Evolutionary conservation across 2,888 invertebrate species (phyloP).

Genomic region (Galeopsomyia nigrocyanea): DNA sequence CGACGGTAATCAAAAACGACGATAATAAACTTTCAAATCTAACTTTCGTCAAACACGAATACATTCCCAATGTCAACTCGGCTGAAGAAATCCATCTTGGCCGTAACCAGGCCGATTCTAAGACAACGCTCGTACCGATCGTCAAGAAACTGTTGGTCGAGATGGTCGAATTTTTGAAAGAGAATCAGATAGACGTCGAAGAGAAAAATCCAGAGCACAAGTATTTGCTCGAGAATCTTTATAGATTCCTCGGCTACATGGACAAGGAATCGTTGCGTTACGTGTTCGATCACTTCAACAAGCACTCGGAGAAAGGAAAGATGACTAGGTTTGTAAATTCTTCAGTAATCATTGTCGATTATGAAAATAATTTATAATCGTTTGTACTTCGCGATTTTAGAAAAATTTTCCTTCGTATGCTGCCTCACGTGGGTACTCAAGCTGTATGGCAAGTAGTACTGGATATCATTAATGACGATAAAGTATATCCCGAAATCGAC

Average conservation of each 20-base stretch:
- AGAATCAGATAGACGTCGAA: slow-evolving; percentile 61
- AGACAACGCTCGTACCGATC: slow-evolving; percentile 52
- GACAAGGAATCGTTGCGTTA: slow-evolving; percentile 56
- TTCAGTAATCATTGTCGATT: background rate
- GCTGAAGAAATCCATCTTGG: background rate
- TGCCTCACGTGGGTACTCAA: slow-evolving; percentile 70
- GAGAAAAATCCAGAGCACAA: slow-evolving; percentile 62
- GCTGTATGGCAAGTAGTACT: slow-evolving; percentile 66
- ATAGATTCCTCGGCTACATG: slow-evolving; percentile 60
- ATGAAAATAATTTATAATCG: background rate
- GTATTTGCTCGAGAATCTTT: slow-evolving; percentile 63
- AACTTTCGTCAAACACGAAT: slow-evolving; percentile 51
- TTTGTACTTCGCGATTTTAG: slow-evolving; percentile 44
- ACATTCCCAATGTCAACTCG: background rate
- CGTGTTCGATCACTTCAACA: slow-evolving; percentile 17
- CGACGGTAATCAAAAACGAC: slow-evolving; percentile 40
- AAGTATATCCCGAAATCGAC: background rate
- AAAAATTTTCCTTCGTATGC: slow-evolving; percentile 66
- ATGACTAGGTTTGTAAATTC: slow-evolving; percentile 22
- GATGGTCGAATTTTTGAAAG: slow-evolving; percentile 62
- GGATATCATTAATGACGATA: slow-evolving; percentile 62
- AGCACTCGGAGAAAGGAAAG: slow-evolving; percentile 15
- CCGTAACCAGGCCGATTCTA: background rate
- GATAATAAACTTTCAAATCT: slow-evolving; percentile 53
- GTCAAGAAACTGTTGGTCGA: slow-evolving; percentile 61